Evolutionary conservation across 2,113 vertebrate species (phyloP), one percentile per base, ranked within the genome.

Genomic region (Lampris megalopsis): DNA sequence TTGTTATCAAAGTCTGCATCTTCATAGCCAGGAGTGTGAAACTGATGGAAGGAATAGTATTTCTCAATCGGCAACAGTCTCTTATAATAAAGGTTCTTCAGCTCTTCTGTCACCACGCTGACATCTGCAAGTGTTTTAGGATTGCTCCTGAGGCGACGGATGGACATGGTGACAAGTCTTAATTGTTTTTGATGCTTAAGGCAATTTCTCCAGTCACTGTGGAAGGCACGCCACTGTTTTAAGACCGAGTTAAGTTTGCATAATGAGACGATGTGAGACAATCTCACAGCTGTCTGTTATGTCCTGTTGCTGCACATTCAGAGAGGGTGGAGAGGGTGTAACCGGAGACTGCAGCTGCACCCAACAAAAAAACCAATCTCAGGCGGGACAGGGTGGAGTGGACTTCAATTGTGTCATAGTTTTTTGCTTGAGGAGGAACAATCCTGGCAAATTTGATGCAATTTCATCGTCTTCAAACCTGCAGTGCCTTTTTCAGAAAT

Each of bases 1-100:
- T 98, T 97, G 79, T 91, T 96, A 3, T 96, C 94, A 38, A 98
- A 98, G 71, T 98, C 97, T 0, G 97, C 96, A 0, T 97, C 97
- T 49, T 97, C 96, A 47, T 96, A 87, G 1, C 95, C 90, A 0
- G 96, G 94, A 0, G 96, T 96, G 71, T 98, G 96, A 80, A 96
- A 97, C 3, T 96, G 92, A 0, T 95, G 95, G 50, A 98, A 98
- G 1, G 91, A 88, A 43, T 95, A 97, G 1, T 95, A 84, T 1
- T 96, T 95, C 79, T 98, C 97, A 47, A 97, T 84, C 0, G 97
- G 97, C 35, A 96, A 80, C 9, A 98, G 88, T 64, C 97, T 96
- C 58, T 88, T 88, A 10, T 91, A 89, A 75, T 98, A 97, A 59
- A 97, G 91, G 49, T 87, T 92, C 81, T 94, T 95, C 43, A 98